A percentile compares a stretch with the other conserved stretches of the same genome.
Conservation (phyloP, 2,888 invertebrate genomes). For the Netelia melanura region DNA sequence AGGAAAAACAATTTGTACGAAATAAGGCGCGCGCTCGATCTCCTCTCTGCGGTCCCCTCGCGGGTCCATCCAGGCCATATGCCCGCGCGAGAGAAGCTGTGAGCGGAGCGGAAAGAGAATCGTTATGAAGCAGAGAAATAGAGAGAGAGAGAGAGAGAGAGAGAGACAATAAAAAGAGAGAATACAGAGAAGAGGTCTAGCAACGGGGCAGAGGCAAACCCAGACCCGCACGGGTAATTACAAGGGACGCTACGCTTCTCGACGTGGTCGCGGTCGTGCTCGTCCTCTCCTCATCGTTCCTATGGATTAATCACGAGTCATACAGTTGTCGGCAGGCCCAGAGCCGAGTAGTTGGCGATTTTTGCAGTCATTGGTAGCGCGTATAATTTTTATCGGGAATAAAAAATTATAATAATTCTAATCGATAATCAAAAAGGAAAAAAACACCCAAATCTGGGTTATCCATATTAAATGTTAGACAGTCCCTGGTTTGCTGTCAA, state of each 20-base stretch:
- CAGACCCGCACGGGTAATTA: constrained; percentile 80
- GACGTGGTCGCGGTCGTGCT: constrained; percentile 55
- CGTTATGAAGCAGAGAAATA: constrained; percentile 43
- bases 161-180: neutral
- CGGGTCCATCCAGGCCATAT: constrained; percentile 76
- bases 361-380: neutral
- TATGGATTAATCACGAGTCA: constrained; percentile 15
- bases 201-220: constrained; percentile 34
- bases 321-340: constrained; percentile 19
- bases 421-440: no score
- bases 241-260: constrained; percentile 81
- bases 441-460: no score
- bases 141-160: constrained; percentile 41
- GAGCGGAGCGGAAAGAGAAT: constrained; percentile 13
- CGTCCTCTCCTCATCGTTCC: constrained; percentile 47
- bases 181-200: constrained; percentile 46
- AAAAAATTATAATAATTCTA: no score
- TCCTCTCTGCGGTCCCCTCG: constrained; percentile 34
- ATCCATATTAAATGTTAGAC: no score
- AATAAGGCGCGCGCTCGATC: constrained; percentile 74
- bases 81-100: constrained; percentile 72
- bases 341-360: neutral
- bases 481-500: no score
- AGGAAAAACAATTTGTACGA: constrained; percentile 80
- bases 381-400: no score